Base-by-base conservation (phyloP, 2,113 vertebrate genomes). In the Clarias magur region DNA sequence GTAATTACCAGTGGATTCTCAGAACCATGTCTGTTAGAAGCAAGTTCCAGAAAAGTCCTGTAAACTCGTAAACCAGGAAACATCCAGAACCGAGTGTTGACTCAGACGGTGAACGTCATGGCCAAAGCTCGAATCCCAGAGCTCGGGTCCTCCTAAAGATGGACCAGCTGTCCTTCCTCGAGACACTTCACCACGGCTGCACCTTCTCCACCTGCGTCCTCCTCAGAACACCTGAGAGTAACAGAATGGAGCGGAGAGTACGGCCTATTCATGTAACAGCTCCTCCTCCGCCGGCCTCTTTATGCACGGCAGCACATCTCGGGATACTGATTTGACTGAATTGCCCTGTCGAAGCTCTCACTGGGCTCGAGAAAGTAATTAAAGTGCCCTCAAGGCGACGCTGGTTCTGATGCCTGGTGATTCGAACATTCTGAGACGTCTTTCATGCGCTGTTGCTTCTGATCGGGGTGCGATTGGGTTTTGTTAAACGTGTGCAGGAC, bases 181-280 rank as follows among this genome's bases (percentile, higher is more conserved):
- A 87, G 83, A 82, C 76, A 53, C 57, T 85, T 85, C 70, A 48
- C 57, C 75, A 21, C 63, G 7, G 27, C 17, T 80, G 60, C n/a
- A 65, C 76, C 42, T 38, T 30, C 65, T 81, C 53, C 57, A 89
- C 86, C 88, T 87, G 86, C 87, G 88, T 79, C 82, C 75, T 75
- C 86, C 60, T 87, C 86, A 75, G 62, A 62, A 78, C 79, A 83
- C 83, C 82, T 88, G 83, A 89, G 85, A 88, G 34, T 53, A 63
- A 63, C 23, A 88, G 83, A 87, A 83, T 42, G 23, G 53, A 70
- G 42, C 21, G 63, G 57, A 68, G 48, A 86, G 80, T 65, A 68
- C 62, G 70, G 76, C 17, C 76, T 67, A 80, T 85, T 76, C 84
- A 80, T 12, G 38, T 85, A 56, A 85, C 73, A 73, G 54, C 63